Evolutionary conservation across 1,140 invertebrate genomes (phyloP).

Genomic region (Aricia agestis): DNA sequence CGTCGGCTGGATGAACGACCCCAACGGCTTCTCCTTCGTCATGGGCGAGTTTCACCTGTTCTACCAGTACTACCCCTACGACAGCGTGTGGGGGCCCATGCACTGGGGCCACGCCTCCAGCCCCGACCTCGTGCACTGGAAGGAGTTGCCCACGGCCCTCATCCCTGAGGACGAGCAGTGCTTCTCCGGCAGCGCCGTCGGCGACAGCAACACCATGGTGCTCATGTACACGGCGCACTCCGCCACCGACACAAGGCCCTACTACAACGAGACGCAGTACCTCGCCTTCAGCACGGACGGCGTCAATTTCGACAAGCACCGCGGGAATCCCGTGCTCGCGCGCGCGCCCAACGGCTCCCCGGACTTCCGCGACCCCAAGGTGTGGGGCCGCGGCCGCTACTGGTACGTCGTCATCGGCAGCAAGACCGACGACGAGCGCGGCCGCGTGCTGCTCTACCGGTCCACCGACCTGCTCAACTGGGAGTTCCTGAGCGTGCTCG

Average conservation of each 20-base stretch:
- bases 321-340: slow-evolving; percentile 58
- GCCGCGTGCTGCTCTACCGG: slow-evolving; percentile 60
- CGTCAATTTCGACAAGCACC: slow-evolving; percentile 56
- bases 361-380: slow-evolving; percentile 71
- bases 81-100: slow-evolving; percentile 58
- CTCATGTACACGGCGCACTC: slow-evolving; percentile 64
- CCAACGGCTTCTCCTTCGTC: slow-evolving; percentile 64
- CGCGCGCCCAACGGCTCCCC: slow-evolving; percentile 46
- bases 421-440: slow-evolving; percentile 51
- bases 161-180: slow-evolving; percentile 62
- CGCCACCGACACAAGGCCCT: slow-evolving; percentile 38
- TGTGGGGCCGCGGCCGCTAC: slow-evolving; percentile 57
- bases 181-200: slow-evolving; percentile 66
- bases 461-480: slow-evolving; percentile 58
- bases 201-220: slow-evolving; percentile 43
- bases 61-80: slow-evolving; percentile 66
- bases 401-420: slow-evolving; percentile 67
- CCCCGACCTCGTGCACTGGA: slow-evolving; percentile 62
- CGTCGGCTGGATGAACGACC: slow-evolving; percentile 72
- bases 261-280: slow-evolving; percentile 59
- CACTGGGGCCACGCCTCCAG: slow-evolving; percentile 67
- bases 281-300: slow-evolving; percentile 61
- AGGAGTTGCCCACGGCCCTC: slow-evolving; percentile 58
- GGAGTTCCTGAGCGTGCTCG: slow-evolving; percentile 59
- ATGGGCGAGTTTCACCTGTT: slow-evolving; percentile 65